phyloP scores from a whole-genome alignment of 92 coral and sea anemone genomes.

The Zoanthus gigantus region DNA sequence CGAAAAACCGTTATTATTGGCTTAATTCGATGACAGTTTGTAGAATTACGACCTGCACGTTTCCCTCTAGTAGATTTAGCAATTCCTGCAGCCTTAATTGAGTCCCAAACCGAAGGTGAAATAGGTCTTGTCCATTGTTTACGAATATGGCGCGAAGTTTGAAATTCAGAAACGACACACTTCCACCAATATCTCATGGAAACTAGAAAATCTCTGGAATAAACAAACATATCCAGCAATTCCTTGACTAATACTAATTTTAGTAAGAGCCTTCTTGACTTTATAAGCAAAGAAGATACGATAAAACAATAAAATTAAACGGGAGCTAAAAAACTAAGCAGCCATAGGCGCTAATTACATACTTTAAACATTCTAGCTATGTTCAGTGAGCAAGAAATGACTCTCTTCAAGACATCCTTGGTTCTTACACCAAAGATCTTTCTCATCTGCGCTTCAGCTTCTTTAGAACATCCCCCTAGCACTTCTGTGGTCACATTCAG shows the following conservation, averaged over 20 bases:
- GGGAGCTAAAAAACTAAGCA: too few relatives aligned
- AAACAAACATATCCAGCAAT: not conserved
- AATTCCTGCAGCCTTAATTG: not conserved
- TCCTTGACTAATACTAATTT: not conserved
- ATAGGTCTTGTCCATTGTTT: not conserved
- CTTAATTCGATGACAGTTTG: not conserved
- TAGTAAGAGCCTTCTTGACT: not conserved
- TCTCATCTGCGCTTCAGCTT: too few relatives aligned
- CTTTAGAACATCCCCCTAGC: too few relatives aligned
- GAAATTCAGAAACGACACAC: not conserved
- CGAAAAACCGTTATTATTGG: not conserved
- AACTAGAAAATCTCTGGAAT: not conserved
- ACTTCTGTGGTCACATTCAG: too few relatives aligned
- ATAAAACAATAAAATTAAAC: too few relatives aligned
- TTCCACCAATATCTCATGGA: not conserved
- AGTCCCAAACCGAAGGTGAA: not conserved
- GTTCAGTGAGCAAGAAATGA: too few relatives aligned
- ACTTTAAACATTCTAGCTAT: too few relatives aligned
- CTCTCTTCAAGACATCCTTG: too few relatives aligned
- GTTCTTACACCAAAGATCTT: too few relatives aligned
- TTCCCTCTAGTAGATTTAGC: not conserved
- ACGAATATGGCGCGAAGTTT: conserved; percentile 1
- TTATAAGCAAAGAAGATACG: too few relatives aligned
- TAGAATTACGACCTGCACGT: not conserved
- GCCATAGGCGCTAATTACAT: too few relatives aligned